A percentile compares a stretch with the other conserved stretches of the same genome.
Conservation (phyloP, 2,113 vertebrate species). For the Megaceryle maxima region DNA sequence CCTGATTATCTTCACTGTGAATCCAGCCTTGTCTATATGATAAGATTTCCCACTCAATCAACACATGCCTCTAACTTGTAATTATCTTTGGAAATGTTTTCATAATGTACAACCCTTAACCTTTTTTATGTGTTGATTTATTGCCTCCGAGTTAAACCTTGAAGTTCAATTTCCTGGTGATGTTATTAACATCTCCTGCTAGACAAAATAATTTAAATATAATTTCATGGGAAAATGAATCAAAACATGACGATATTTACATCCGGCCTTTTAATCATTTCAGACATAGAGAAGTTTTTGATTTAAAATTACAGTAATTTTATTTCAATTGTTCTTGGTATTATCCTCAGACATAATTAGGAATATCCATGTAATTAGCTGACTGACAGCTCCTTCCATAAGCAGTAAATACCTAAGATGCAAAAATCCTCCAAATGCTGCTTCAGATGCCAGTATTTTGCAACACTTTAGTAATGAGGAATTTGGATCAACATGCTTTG, state of each 20-base stretch:
- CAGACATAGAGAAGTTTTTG: background rate
- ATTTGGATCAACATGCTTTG: fast-evolving
- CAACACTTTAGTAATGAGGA: background rate
- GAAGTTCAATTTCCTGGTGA: constrained; percentile 35
- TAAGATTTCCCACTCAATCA: constrained; percentile 50
- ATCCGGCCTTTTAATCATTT: background rate
- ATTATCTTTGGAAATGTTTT: constrained; percentile 53
- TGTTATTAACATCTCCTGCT: constrained; percentile 22
- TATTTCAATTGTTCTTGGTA: constrained; percentile 34
- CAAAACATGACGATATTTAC: constrained; percentile 18
- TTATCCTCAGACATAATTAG: constrained; percentile 29
- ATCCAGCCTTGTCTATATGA: background rate
- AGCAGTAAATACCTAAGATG: background rate
- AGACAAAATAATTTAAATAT: background rate
- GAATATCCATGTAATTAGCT: background rate
- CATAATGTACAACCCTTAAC: constrained; percentile 24
- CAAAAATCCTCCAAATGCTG: background rate
- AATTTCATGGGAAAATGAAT: constrained; percentile 41
- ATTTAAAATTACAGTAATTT: constrained; percentile 45
- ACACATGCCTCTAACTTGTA: constrained; percentile 10
- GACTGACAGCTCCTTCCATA: background rate
- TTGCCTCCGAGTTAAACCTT: constrained; percentile 19
- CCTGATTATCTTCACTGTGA: constrained; percentile 31
- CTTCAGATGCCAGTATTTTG: background rate
- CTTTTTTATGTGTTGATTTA: constrained; percentile 50